Evolutionary conservation across 1,140 invertebrate species (phyloP), one percentile per base, ranked within the genome.

Genomic region (Pteromalus puparum): DNA sequence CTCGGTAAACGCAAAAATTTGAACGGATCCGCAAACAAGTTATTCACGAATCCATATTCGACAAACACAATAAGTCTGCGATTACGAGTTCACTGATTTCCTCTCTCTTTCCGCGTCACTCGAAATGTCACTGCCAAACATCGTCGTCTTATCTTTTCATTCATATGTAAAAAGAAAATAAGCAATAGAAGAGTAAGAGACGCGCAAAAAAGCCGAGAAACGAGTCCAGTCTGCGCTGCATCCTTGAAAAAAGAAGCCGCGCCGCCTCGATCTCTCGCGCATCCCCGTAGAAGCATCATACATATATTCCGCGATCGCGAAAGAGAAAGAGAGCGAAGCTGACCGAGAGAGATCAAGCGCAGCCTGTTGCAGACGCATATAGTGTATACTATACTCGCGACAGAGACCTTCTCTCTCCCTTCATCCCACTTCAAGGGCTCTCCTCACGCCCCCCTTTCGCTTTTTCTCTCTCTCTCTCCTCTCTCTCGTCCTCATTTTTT

Each of bases 391-490:
- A 61, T 61, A 61, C 53, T 61, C 53, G 53, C 53, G 53, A 61
- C 53, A n/a, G 48, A 53, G 53, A n/a, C 53, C 46, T 61, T 67
- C 61, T 67, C 73, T 84, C 78, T 86, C 67, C 28, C 46, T 75
- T 24, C 42, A 30, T 38, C 30, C 28, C 30, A 46, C 65, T 24
- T 80, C 65, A 21, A 21, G 21, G 12, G 28, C 68, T 73, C 26
- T 9, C 53, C 74, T 48, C 46, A 34, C 18, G 68, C 12, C 42
- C 26, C 26, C n/a, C 48, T 65, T 30, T 38, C 28, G 1, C 81
- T 79, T 30, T 46, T 61, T 76, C 70, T 86, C 81, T 83, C 85
- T 84, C 72, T 84, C 82, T 82, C 30, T 28, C 30, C 42, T 65
- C 26, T 78, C 13, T 76, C 46, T 67, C 21, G 34, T 68, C 34